A percentile compares a stretch with the other conserved stretches of the same genome.
Evolutionary conservation across 2,888 invertebrate genomes (phyloP).

Genomic region (Nemurella pictetii): DNA sequence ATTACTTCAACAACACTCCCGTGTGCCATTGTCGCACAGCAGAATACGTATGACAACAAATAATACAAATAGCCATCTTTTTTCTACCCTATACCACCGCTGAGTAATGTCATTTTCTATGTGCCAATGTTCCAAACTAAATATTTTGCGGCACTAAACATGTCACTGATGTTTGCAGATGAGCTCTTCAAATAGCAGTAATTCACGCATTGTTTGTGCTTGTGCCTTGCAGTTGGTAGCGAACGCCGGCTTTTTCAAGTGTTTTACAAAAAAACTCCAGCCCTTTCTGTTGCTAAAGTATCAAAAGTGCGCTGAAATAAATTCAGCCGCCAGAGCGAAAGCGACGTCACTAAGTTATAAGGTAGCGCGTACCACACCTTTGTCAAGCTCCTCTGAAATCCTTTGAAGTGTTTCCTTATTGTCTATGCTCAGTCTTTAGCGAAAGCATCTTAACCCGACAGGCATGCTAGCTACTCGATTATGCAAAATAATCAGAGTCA

Average conservation of each 20-base stretch:
- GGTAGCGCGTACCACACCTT: not conserved
- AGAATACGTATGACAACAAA: not conserved
- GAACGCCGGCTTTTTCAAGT: not conserved
- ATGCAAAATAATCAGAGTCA: not conserved
- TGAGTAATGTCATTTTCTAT: not conserved
- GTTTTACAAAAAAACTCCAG: not conserved
- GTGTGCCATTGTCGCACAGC: not conserved
- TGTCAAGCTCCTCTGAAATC: not conserved
- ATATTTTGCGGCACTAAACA: not conserved
- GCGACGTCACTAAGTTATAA: not conserved
- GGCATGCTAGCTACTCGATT: not conserved
- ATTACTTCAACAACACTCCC: too few relatives aligned
- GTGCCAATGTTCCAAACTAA: not conserved
- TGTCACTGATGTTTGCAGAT: not conserved
- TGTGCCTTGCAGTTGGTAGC: not conserved
- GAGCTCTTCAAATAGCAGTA: not conserved
- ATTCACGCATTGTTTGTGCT: not conserved
- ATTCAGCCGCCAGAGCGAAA: not conserved
- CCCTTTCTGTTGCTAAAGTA: not conserved
- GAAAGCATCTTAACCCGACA: not conserved
- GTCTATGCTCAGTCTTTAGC: not conserved
- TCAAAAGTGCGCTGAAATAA: not conserved
- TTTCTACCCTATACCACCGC: not conserved
- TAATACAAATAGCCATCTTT: not conserved
- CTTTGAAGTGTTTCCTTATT: not conserved